Percentiles rank a stretch among this genome's conserved stretches.
These are phyloP conservation scores for Leptopterna dolabrata DNA, from an alignment of 2,888 invertebrate genomes.

Conservation along the genomic window DNA sequence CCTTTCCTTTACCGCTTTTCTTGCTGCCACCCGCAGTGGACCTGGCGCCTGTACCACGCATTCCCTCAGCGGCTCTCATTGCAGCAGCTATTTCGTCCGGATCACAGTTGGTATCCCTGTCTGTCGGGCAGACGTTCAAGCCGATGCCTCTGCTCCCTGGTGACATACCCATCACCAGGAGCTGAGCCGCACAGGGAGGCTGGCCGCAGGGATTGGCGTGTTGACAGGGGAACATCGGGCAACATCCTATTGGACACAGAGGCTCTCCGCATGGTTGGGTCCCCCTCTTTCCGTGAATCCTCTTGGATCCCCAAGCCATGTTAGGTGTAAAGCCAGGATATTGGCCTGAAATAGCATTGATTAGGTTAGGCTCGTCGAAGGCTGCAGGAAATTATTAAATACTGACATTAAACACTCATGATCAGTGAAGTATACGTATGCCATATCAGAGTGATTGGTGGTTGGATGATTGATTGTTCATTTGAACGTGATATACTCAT, in stretches of 20 bases:
- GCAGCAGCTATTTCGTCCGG: neutral
- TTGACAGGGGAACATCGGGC: conserved; percentile 27
- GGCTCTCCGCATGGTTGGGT: conserved; percentile 26
- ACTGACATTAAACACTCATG: neutral
- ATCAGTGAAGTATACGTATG: too few species aligned
- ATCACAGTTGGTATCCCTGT: neutral
- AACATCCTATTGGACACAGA: neutral
- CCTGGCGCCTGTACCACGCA: neutral
- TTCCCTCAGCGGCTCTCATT: neutral
- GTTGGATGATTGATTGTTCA: too few species aligned
- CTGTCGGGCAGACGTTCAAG: conserved; percentile 29
- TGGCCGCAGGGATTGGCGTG: conserved; percentile 22
- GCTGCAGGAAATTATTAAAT: neutral
- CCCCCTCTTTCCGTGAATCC: neutral
- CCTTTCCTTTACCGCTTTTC: neutral
- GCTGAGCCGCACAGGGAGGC: neutral
- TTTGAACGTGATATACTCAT: neutral
- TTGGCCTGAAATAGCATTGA: neutral
- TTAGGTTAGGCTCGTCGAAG: neutral
- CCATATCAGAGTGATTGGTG: too few species aligned
- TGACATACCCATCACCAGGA: neutral
- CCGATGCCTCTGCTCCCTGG: neutral
- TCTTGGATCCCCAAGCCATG: conserved; percentile 24
- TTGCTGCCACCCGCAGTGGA: neutral
- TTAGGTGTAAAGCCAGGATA: neutral